Percentiles rank a stretch among this genome's conserved stretches.
These are phyloP conservation scores for Sycophila texana DNA, from an alignment of 2,888 invertebrate species.

Conservation along the genomic window DNA sequence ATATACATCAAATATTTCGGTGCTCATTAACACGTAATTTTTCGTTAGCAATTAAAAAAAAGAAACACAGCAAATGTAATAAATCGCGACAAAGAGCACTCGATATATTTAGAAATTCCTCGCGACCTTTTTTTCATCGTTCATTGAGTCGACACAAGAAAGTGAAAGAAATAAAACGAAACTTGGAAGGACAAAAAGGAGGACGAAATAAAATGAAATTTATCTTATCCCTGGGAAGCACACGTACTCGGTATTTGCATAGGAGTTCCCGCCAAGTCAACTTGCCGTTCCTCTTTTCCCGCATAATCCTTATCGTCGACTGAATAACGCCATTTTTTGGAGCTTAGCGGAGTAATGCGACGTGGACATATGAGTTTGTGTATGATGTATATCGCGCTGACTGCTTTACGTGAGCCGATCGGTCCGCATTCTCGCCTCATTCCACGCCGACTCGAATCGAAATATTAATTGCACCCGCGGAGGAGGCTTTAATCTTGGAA, in stretches of 20 bases:
- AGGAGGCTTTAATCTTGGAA: conserved; percentile 43
- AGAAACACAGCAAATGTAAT: too few species aligned
- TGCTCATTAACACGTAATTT: not conserved
- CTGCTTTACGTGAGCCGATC: conserved; percentile 45
- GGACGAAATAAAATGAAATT: conserved; percentile 35
- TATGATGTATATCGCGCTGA: conserved; percentile 65
- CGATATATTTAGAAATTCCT: too few species aligned
- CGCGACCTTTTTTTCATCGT: conserved; percentile 1
- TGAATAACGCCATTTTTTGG: conserved; percentile 50
- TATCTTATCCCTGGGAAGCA: conserved; percentile 22
- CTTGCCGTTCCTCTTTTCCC: conserved; percentile 33
- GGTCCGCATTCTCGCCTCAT: conserved; percentile 30
- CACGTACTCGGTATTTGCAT: conserved; percentile 36
- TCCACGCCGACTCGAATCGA: conserved; percentile 60
- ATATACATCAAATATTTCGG: not conserved
- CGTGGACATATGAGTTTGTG: conserved; percentile 58
- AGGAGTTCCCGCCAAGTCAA: conserved; percentile 16
- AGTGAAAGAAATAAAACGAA: not conserved
- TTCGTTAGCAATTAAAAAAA: not conserved
- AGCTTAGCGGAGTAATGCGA: conserved; percentile 50
- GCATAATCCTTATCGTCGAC: conserved; percentile 39
- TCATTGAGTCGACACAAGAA: not conserved
- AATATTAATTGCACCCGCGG: conserved; percentile 68
- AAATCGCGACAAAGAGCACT: too few species aligned
- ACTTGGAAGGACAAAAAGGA: not conserved